These are phyloP conservation scores for Diphyllodes magnificus DNA, from an alignment of 2,113 vertebrate species.

Conservation along the genomic window DNA sequence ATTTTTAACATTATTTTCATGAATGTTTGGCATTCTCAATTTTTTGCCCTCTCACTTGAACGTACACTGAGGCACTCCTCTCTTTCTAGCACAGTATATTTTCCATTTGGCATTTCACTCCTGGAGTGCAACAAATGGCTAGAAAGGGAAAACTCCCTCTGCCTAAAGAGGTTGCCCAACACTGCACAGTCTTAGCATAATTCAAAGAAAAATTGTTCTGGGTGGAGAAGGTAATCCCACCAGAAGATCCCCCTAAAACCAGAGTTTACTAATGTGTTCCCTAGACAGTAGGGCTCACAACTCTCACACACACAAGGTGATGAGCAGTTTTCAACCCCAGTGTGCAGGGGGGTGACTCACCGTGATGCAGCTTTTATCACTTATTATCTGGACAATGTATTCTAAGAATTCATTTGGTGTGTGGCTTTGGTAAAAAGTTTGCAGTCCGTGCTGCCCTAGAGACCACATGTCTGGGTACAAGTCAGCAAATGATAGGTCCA, in stretches of 20 bases:
- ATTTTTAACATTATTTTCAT: neutral
- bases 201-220: neutral
- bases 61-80: neutral
- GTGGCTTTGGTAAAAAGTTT: neutral
- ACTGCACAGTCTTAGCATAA: neutral
- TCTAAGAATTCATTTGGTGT: neutral
- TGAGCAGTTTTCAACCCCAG: neutral
- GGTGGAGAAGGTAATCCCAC: neutral
- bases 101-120: neutral
- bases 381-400: neutral
- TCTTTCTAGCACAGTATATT: neutral
- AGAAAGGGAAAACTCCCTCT: neutral
- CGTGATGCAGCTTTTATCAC: neutral
- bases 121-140: neutral
- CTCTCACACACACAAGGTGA: neutral
- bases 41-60: neutral
- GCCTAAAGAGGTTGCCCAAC: neutral
- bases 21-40: neutral
- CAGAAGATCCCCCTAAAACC: neutral
- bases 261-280: neutral
- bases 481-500: neutral
- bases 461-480: neutral
- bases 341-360: neutral
- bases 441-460: neutral
- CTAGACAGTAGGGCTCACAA: fast-evolving